A percentile compares a stretch with the other conserved stretches of the same genome.
Evolutionary conservation across 2,797 vertebrate genomes (phyloP).

Genomic region (Cirrhinus mrigala): DNA sequence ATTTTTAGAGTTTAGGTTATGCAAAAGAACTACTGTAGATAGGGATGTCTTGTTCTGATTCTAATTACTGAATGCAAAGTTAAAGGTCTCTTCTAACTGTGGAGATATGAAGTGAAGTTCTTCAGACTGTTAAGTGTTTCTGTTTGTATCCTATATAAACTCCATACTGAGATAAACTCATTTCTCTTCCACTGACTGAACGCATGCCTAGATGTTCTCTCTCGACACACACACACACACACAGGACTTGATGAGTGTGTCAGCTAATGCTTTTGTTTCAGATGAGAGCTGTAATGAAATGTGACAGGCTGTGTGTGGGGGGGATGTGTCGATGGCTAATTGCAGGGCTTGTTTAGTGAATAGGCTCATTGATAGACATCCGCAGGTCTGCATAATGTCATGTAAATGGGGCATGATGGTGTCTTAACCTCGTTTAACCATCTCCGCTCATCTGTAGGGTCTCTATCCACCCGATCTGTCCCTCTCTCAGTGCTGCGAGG

Average conservation of each 20-base stretch:
- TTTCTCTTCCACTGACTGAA: not conserved
- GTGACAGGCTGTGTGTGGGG: slow-evolving; percentile 55
- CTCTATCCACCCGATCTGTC: slow-evolving; percentile 20
- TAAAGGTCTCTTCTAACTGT: not conserved
- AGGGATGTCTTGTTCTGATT: not conserved
- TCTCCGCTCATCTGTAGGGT: slow-evolving; percentile 47
- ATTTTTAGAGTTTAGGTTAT: too few species aligned
- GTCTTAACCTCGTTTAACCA: slow-evolving; percentile 63
- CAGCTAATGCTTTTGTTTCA: slow-evolving; percentile 65
- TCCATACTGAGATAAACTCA: not conserved
- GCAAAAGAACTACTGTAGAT: too few species aligned
- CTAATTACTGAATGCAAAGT: not conserved
- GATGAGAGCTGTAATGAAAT: slow-evolving; percentile 62
- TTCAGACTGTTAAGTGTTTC: not conserved
- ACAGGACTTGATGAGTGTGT: slow-evolving; percentile 54
- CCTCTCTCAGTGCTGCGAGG: slow-evolving; percentile 10
- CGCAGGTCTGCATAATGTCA: slow-evolving; percentile 60
- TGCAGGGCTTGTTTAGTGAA: slow-evolving; percentile 64
- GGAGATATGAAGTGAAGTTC: not conserved
- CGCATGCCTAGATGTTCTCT: not conserved
- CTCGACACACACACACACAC: slow-evolving; percentile 2
- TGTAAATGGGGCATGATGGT: slow-evolving; percentile 62
- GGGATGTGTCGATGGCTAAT: slow-evolving; percentile 61
- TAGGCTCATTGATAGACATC: slow-evolving; percentile 62
- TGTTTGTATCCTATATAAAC: not conserved